A percentile compares a stretch with the other conserved stretches of the same genome.
These are phyloP conservation scores for Oncorhynchus clarkii DNA, from an alignment of 2,113 vertebrate genomes.

Conservation along the genomic window DNA sequence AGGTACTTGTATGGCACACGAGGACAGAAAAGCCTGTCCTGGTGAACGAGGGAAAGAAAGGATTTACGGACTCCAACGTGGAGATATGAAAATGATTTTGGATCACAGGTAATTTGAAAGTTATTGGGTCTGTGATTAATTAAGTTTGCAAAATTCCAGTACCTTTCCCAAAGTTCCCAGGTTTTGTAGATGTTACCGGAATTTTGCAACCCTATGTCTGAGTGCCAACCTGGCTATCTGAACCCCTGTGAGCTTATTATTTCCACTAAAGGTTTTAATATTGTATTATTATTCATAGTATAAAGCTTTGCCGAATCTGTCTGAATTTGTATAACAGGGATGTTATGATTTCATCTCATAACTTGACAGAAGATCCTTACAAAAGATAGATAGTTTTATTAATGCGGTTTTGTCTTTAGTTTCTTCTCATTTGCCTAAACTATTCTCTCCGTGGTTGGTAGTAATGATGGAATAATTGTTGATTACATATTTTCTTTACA, in stretches of 20 bases:
- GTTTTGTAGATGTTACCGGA: too few species aligned
- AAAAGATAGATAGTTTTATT: not conserved
- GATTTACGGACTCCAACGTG: constrained; percentile 82
- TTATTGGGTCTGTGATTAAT: constrained; percentile 16
- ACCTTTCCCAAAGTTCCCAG: not conserved
- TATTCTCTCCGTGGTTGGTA: not conserved
- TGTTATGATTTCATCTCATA: not conserved
- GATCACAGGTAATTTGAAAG: constrained; percentile 59
- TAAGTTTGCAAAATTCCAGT: not conserved
- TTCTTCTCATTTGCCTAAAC: not conserved
- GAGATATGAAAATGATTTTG: constrained; percentile 74
- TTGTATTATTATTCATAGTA: not conserved
- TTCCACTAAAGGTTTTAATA: not conserved
- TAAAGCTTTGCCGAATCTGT: not conserved
- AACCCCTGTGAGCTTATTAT: not conserved
- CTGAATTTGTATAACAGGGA: not conserved
- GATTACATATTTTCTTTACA: not conserved
- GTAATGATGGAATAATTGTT: not conserved
- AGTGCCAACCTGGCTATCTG: not conserved
- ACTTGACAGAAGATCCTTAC: not conserved
- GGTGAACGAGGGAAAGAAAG: constrained; percentile 85
- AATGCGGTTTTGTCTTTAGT: not conserved
- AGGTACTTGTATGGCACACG: constrained; percentile 91
- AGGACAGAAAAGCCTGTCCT: constrained; percentile 83
- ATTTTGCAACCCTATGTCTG: not conserved